These are phyloP conservation scores for Acarapis woodi DNA, from an alignment of 1,140 invertebrate species.

Conservation along the genomic window DNA sequence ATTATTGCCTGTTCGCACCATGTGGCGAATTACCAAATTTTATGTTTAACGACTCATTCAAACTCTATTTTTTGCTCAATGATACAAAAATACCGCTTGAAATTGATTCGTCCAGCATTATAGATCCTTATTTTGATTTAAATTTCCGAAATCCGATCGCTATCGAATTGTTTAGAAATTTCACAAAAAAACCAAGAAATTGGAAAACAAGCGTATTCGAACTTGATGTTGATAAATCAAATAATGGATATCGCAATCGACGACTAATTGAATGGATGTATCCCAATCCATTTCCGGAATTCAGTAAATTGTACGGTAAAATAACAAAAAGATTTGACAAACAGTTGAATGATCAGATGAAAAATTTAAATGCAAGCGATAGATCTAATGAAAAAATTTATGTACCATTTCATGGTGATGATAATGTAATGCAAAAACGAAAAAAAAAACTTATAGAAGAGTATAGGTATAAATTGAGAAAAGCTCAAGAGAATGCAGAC, in stretches of 20 bases:
- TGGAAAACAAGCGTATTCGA: constrained; percentile 49
- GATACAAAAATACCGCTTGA: not conserved
- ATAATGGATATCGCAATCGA: constrained; percentile 88
- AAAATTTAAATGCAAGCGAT: no score
- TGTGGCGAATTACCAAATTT: constrained; percentile 97
- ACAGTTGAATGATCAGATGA: no score
- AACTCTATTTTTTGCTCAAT: constrained; percentile 7
- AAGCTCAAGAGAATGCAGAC: no score
- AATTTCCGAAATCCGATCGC: constrained; percentile 57
- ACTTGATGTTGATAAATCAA: constrained; percentile 37
- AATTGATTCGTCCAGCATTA: constrained; percentile 43
- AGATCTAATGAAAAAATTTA: no score
- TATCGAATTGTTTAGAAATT: constrained; percentile 8
- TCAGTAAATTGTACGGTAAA: constrained; percentile 39
- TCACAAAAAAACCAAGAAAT: constrained; percentile 23
- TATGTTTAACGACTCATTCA: constrained; percentile 54
- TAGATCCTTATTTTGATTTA: constrained; percentile 75
- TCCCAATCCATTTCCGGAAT: constrained; percentile 74
- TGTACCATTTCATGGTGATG: no score
- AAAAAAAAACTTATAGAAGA: no score
- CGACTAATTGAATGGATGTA: constrained; percentile 93
- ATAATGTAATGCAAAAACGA: no score
- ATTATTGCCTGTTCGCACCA: no score
- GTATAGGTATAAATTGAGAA: no score
- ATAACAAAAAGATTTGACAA: no score